Evolutionary conservation across 2,797 vertebrate genomes (phyloP), one percentile per base, ranked within the genome.

Genomic region (Moxostoma hubbsi): DNA sequence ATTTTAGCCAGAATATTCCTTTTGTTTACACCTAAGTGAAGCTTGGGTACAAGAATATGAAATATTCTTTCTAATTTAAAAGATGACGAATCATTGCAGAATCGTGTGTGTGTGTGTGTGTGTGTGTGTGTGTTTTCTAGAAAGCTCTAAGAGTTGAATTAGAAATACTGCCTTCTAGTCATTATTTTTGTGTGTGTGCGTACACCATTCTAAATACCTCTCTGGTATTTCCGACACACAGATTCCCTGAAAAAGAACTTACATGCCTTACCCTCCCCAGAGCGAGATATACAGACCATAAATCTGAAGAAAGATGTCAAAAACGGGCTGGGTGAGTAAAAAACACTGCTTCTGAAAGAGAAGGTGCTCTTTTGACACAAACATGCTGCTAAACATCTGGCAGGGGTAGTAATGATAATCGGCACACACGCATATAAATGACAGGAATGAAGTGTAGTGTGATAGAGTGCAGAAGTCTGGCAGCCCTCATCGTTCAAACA

Each of bases 221-320:
- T 76, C 6, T 81, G 7, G 81, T 24, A 49, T 47, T 80, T 81
- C 63, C 89, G 49, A 88, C 80, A 2, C 36, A 81, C 74, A 97
- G 96, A 96, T 85, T 91, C 92, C 16, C 89, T 96, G 9, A 95
- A 93, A 86, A 95, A 95, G 90, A 94, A 93, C 87, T 89, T 96
- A 62, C 95, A 87, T 57, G 88, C 93, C 36, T 87, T 96, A 46
- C 94, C 94, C 9, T 94, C 95, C 67, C 95, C 95, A 64, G 96
- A 98, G 89, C 95, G 96, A 86, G 96, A 97, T 86, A 95, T 98
- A 87, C 95, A 92, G 46, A 91, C 95, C 75, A 94, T 98, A 74
- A 93, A 93, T 83, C 90, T 99, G 89, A 98, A 95, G 90, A 99
- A 97, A 88, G 95, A 98, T 85, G 93, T 94, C 54, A 97, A 97